Evolutionary conservation across 2,797 vertebrate genomes (phyloP).

Genomic region (Chromis chromis): DNA sequence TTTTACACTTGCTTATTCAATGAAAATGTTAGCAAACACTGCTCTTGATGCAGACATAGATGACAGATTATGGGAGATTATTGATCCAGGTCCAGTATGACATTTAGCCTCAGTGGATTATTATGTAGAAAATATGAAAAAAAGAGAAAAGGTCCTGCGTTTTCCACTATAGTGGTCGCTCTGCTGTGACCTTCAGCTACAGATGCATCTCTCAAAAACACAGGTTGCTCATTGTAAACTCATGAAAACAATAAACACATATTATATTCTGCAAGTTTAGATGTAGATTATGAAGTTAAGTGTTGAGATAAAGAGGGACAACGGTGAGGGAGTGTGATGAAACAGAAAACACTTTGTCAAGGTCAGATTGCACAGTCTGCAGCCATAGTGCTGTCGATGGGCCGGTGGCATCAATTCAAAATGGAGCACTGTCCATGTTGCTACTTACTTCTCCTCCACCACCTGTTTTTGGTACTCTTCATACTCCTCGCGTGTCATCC

Average conservation of each 20-base stretch:
- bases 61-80: constrained; percentile 51
- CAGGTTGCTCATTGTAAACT: neutral
- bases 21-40: neutral
- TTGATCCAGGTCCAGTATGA: constrained; percentile 32
- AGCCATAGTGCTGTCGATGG: constrained; percentile 30
- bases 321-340: neutral
- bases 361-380: constrained; percentile 66
- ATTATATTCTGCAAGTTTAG: neutral
- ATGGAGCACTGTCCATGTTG: constrained; percentile 26
- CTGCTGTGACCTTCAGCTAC: constrained; percentile 66
- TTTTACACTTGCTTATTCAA: neutral
- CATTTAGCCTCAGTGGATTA: constrained; percentile 17
- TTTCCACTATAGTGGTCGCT: neutral
- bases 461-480: constrained; percentile 97
- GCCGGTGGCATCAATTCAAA: constrained; percentile 35
- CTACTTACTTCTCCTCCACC: constrained; percentile 98
- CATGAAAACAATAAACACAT: neutral
- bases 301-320: constrained; percentile 10
- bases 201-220: constrained; percentile 19
- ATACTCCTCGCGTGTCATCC: constrained; percentile 97
- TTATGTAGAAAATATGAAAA: constrained; percentile 7
- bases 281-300: neutral
- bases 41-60: constrained; percentile 10
- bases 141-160: neutral
- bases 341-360: constrained; percentile 48